Evolutionary conservation across 2,888 invertebrate genomes (phyloP).

Genomic region (Zygogramma bicolorata): DNA sequence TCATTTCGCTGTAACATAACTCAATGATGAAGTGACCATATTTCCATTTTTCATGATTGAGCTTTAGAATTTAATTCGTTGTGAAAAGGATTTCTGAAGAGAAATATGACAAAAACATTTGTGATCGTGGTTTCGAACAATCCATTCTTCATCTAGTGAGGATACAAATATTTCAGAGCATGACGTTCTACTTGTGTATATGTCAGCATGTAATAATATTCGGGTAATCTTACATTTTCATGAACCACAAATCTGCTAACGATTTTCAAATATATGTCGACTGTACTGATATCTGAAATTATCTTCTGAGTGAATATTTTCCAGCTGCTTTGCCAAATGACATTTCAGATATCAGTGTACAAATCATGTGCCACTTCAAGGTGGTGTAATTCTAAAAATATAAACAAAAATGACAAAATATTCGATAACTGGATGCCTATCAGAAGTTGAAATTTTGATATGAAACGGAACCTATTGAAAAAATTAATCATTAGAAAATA

Average conservation of each 20-base stretch:
- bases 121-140: no score
- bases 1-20: neutral
- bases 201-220: conserved; percentile 27
- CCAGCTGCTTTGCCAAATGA: neutral
- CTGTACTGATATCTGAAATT: neutral
- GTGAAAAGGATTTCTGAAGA: no score
- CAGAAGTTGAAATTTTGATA: no score
- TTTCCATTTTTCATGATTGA: conserved; percentile 7
- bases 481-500: no score
- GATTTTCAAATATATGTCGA: neutral
- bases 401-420: no score
- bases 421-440: no score
- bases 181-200: conserved; percentile 28
- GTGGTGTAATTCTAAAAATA: no score
- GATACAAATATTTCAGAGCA: conserved; percentile 19
- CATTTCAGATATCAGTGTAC: conserved; percentile 1
- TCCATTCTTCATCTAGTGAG: no score
- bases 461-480: no score
- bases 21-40: neutral
- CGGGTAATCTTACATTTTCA: conserved; percentile 37
- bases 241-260: conserved; percentile 25
- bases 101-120: no score
- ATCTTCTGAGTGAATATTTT: neutral
- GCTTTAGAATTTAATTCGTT: no score
- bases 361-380: no score